Evolutionary conservation across 2,888 invertebrate species (phyloP), one percentile per base, ranked within the genome.

Genomic region (Heliothis peltigera): DNA sequence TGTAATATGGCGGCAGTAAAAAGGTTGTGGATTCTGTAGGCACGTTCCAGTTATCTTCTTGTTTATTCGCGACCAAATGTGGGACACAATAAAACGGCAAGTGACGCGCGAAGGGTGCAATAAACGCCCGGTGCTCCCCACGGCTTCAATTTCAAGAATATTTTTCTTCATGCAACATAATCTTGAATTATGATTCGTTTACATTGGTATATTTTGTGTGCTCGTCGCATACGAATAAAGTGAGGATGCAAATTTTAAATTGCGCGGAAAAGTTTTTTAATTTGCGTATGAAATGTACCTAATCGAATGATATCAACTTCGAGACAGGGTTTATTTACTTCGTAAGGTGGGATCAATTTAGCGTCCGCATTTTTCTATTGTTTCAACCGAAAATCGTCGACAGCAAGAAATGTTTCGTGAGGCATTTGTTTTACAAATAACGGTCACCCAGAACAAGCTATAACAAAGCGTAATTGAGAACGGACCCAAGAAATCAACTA

Each of bases 21-120:
- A 73, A 70, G 75, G 70, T 73, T 75, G 77, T 71, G 77, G 78
- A 80, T 77, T 79, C 76, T 58, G 70, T 70, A 66, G 65, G 79
- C 77, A 72, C 75, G 82, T 81, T 76, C 70, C 79, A 77, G 84
- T 81, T 80, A 86, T 80, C 82, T 79, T 83, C 79, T 81, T 85
- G 86, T 86, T 84, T 86, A 86, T 84, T 78, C 66, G 83, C 75
- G 78, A 77, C 84, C 80, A 81, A 85, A 85, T 82, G 83, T 84
- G 83, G 78, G 66, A 79, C 82, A 69, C 72, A 77, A 79, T 81
- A 80, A 85, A 84, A 83, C 70, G 81, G 70, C 79, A 80, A 81
- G 80, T 77, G 79, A 78, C 79, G 73, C 71, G 75, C 58, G 66
- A 72, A 77, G 77, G 77, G 58, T 77, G 72, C 77, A 69, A 79